Evolutionary conservation across 1,140 invertebrate species (phyloP), one percentile per base, ranked within the genome.

Genomic region (Physella acuta): DNA sequence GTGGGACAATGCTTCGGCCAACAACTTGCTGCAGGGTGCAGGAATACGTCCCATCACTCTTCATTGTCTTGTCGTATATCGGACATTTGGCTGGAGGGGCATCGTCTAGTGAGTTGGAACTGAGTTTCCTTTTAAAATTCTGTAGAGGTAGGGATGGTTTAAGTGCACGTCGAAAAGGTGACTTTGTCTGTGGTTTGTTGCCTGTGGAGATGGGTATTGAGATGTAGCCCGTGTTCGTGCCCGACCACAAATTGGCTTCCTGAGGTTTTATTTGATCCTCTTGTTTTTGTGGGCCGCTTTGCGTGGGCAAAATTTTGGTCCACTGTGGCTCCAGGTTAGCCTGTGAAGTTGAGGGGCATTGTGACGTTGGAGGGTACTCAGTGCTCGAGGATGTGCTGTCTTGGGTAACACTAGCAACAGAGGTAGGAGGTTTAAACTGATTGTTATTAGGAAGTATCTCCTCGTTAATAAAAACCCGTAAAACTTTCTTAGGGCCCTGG

Each of bases 401-500:
- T n/a, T n/a, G n/a, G 1, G 56, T 1, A n/a, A 33, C 2, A 20
- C 2, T n/a, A 17, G 37, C 14, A 26, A 24, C 14, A 26, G 37
- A 2, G 11, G n/a, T 17, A 1, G 36, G 30, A 34, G 58, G 37
- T 26, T 8, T n/a, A 26, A 34, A 14, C 8, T 33, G 16, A 8
- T 49, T 49, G 30, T 52, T 30, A n/a, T 36, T 34, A 11, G 64
- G 64, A 3, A 66, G 52, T 56, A 66, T 66, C 16, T 60, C 66
- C 26, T 68, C 66, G 39, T 68, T 60, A 1, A 68, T 68, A 39
- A 60, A 59, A 2, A 68, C 66, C 1, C 66, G 16, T 37, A 59
- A 26, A 0, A 68, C 55, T 55, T 68, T 68, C 26, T 60, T 68
- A 34, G 66, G 66, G 24, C 66, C 66, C 26, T 68, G 55, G 24